A percentile compares a stretch with the other conserved stretches of the same genome.
Conservation (phyloP, 2,797 vertebrate species). For the Gymnoscopelus microlampas region DNA sequence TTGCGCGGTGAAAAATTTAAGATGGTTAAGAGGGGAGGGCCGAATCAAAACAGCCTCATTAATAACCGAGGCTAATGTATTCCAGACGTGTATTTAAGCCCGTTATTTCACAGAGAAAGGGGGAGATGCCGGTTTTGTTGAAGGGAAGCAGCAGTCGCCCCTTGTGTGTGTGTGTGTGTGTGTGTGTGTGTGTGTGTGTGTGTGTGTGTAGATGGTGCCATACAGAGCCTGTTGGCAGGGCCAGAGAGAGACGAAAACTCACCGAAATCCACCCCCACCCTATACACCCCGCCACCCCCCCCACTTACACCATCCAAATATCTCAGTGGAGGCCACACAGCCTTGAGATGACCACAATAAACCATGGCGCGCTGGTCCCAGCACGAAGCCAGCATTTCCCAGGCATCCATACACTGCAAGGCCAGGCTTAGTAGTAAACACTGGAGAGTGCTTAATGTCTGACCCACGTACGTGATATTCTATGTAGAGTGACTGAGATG, state of each 20-base stretch:
- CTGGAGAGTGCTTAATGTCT: constrained; percentile 62
- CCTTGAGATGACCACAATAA: constrained; percentile 73
- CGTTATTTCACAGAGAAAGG: constrained; percentile 54
- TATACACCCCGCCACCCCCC: constrained; percentile 1
- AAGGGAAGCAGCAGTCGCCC: constrained; percentile 43
- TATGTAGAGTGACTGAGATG: constrained; percentile 36
- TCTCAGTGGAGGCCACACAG: constrained; percentile 69
- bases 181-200: constrained; percentile 1
- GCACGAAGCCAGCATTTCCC: constrained; percentile 69
- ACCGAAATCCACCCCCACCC: constrained; percentile 24
- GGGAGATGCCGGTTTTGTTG: constrained; percentile 42
- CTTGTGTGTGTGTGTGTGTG: constrained; percentile 35
- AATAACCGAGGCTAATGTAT: constrained; percentile 80
- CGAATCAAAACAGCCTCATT: constrained; percentile 73
- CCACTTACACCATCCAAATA: constrained; percentile 55
- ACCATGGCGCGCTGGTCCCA: constrained; percentile 69
- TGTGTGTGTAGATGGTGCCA: constrained; percentile 47
- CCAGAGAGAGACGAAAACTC: constrained; percentile 55
- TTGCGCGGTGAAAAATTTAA: constrained; percentile 49
- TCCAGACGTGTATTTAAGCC: constrained; percentile 71
- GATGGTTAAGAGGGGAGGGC: constrained; percentile 40
- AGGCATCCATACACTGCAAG: constrained; percentile 55
- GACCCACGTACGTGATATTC: constrained; percentile 44
- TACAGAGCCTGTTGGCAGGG: constrained; percentile 59
- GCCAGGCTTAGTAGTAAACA: constrained; percentile 70